phyloP scores from a whole-genome alignment of 2,888 invertebrate species.

The Phengaris arion region DNA sequence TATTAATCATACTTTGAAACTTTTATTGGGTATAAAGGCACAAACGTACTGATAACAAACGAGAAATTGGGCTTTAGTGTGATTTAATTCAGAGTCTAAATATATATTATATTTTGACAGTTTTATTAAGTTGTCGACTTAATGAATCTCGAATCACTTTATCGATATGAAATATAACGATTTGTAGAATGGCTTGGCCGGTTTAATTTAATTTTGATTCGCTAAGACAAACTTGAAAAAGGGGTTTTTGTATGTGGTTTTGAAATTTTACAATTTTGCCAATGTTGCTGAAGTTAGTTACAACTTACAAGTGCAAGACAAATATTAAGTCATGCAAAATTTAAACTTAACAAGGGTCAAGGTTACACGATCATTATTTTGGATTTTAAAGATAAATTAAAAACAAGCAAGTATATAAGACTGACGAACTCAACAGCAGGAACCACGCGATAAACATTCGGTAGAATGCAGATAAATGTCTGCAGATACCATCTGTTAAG shows the following conservation, averaged over 20 bases:
- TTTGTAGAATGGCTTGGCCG: too few species aligned
- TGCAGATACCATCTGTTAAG: neutral
- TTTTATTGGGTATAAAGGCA: conserved; percentile 3
- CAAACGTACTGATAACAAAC: neutral
- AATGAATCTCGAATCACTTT: neutral
- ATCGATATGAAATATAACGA: too few species aligned
- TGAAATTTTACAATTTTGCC: too few species aligned
- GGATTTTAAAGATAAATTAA: neutral
- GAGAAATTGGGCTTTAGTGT: neutral
- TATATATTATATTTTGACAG: neutral
- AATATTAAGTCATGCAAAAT: too few species aligned
- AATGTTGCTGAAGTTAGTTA: too few species aligned
- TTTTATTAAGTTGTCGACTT: neutral
- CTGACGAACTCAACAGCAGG: neutral
- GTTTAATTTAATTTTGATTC: too few species aligned
- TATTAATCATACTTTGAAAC: conserved; percentile 26
- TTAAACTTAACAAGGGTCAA: too few species aligned
- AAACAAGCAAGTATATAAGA: neutral
- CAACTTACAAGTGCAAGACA: too few species aligned
- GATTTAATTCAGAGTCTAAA: neutral
- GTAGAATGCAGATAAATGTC: neutral
- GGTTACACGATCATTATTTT: neutral
- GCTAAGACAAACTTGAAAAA: too few species aligned
- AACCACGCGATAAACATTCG: conserved; percentile 3
- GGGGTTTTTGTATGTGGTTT: too few species aligned